Evolutionary conservation across 1,140 invertebrate species (phyloP), one percentile per base, ranked within the genome.

Genomic region (Acromyrmex heyeri): DNA sequence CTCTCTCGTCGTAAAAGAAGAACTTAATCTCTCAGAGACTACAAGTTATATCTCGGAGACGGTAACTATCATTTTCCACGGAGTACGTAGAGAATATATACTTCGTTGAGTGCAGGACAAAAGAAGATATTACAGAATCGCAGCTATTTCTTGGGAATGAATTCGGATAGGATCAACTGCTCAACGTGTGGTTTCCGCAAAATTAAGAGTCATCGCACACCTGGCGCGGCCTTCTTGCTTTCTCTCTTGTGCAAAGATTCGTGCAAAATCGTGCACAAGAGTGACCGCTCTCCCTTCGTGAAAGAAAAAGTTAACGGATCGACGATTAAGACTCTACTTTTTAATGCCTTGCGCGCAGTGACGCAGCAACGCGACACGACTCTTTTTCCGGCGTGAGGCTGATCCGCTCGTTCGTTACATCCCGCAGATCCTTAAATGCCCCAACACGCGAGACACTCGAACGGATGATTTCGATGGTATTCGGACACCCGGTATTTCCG

Each of bases 401-500:
- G 16, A 14, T 77, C 18, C 64, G 77, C 55, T 75, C 57, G 38
- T 14, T 50, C 53, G 27, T 48, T 27, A 72, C 73, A 64, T 78
- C 48, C 30, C 21, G 79, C 14, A 12, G n/a, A 73, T 82, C 50
- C 48, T 78, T 69, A 69, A 69, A 12, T 44, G 18, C 55, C 34
- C 44, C 21, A 7, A 53, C 14, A 62, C n/a, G 53, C 61, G 48
- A 50, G 14, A 44, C 48, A 4, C 48, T 16, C 69, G 21, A 50
- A 57, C 48, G 16, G 44, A 79, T 67, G 55, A 27, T 34, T 57
- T 85, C 64, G 53, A 55, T 88, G 62, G 67, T 72, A 79, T 81
- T 81, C 53, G 91, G 87, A 93, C 93, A 94, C 93, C 93, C 94
- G 93, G 92, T 94, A 94, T 92, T 92, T 93, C 87, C 91, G 92